These are phyloP conservation scores for Oxycera nigricornis DNA, from an alignment of 2,888 invertebrate genomes.

Conservation along the genomic window DNA sequence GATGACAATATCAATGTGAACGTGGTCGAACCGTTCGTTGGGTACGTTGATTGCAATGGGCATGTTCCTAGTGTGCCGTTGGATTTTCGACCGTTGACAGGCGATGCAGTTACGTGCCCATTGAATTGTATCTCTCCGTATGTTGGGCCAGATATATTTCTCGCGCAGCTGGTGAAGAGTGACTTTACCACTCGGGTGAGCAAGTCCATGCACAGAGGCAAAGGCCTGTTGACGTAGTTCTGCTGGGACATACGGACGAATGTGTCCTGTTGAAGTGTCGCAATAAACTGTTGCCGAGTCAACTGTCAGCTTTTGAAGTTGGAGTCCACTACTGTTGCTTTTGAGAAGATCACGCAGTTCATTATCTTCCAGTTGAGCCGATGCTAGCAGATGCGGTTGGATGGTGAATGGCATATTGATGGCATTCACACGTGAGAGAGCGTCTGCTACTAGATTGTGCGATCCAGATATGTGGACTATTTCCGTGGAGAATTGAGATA, in stretches of 20 bases:
- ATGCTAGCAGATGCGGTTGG: not conserved
- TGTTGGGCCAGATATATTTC: conserved; percentile 32
- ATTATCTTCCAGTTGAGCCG: not conserved
- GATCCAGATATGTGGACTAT: not conserved
- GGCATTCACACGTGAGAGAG: not conserved
- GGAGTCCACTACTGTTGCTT: not conserved
- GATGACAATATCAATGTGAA: conserved; percentile 37
- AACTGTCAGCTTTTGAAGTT: not conserved
- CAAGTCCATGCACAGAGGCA: not conserved
- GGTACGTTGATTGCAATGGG: conserved; percentile 9
- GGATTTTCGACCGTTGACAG: conserved; percentile 37
- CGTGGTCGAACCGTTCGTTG: conserved; percentile 40
- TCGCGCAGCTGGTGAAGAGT: not conserved
- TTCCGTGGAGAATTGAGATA: not conserved
- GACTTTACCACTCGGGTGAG: conserved; percentile 16
- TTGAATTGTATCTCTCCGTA: not conserved
- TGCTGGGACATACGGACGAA: too few species aligned
- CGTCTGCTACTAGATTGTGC: not conserved
- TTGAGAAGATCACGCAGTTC: not conserved
- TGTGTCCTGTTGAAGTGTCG: conserved; percentile 18
- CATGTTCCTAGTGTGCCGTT: conserved; percentile 13
- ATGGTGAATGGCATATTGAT: not conserved
- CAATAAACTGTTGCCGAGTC: not conserved
- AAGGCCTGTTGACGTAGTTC: too few species aligned
- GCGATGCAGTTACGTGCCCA: conserved; percentile 24